Conservation (phyloP, 2,888 invertebrate species). For the Merodon equestris region DNA sequence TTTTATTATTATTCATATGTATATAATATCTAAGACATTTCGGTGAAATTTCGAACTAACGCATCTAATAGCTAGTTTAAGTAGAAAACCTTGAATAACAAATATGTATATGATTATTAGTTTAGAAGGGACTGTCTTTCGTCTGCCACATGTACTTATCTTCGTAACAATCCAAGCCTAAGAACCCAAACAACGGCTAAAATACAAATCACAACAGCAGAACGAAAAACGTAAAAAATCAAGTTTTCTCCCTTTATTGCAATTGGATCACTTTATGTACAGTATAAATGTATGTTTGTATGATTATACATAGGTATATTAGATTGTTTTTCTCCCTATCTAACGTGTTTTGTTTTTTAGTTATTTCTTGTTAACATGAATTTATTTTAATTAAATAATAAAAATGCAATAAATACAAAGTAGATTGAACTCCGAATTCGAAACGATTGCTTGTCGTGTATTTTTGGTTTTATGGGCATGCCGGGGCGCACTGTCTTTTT, state of each 20-base stretch:
- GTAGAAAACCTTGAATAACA: conserved; percentile 63
- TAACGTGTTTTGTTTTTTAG: conserved; percentile 12
- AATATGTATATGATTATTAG: conserved; percentile 44
- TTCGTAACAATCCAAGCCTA: conserved; percentile 3
- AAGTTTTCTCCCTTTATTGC: conserved; percentile 48
- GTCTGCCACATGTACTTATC: conserved; percentile 29
- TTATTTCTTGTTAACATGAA: conserved; percentile 29
- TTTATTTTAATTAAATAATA: conserved; percentile 52
- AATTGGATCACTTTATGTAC: conserved; percentile 64
- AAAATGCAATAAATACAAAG: conserved; percentile 64
- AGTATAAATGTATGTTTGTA: conserved; percentile 25
- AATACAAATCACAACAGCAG: neutral
- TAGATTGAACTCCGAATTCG: conserved; percentile 28
- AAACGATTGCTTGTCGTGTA: conserved; percentile 17
- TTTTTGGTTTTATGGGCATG: too few relatives aligned
- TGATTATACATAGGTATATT: conserved; percentile 53
- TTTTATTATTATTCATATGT: neutral
- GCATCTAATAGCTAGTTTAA: conserved; percentile 18
- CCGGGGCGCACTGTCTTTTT: too few relatives aligned
- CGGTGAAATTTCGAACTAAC: conserved; percentile 28
- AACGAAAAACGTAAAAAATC: conserved; percentile 7
- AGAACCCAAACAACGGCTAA: conserved; percentile 20
- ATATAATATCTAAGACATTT: conserved; percentile 34
- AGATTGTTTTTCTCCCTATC: conserved; percentile 56
- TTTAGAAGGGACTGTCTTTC: conserved; percentile 26